Base-by-base conservation (phyloP, 2,888 invertebrate species). In the Nycteola revayana region DNA sequence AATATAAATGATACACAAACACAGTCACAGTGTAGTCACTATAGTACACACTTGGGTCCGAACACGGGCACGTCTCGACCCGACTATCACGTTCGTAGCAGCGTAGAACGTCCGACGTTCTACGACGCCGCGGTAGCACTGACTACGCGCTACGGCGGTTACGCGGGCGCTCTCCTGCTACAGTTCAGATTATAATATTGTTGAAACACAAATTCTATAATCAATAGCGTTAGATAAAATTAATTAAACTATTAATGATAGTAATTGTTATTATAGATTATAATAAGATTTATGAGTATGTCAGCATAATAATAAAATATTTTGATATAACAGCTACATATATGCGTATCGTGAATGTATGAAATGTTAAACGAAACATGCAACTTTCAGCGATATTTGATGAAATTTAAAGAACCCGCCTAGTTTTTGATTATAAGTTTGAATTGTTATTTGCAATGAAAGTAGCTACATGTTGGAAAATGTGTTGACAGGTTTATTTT, bases 191-290 rank as follows among this genome's bases (percentile, higher is more conserved):
- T 79, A 78, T 75, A 14, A 14, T n/a, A 14, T 75, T 69, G 67
- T 75, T 70, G 68, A 69, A 80, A 78, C 76, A 79, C 75, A 77
- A 82, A 85, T 85, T 86, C 69, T 51, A 73, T 70, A 82, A 84
- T 84, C 81, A 75, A 84, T 84, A 82, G 67, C 63, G 67, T 72
- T 68, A 61, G 55, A 65, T 69, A 65, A 49, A 38, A 41, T n/a
- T n/a, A n/a, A n/a, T n/a, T n/a, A n/a, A n/a, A n/a, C n/a, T n/a
- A n/a, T n/a, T 47, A 52, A 39, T 42, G 17, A 31, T 42, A 49
- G 39, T 36, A n/a, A n/a, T n/a, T n/a, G 18, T 42, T 47, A 33
- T 35, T 17, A 26, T 6, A 10, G 14, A 3, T 14, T 14, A 14
- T 14, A 14, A 2, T 14, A 14, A 14, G 5, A 14, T 14, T 14